Evolutionary conservation across 2,113 vertebrate species (phyloP).

Genomic region (Mobula birostris): DNA sequence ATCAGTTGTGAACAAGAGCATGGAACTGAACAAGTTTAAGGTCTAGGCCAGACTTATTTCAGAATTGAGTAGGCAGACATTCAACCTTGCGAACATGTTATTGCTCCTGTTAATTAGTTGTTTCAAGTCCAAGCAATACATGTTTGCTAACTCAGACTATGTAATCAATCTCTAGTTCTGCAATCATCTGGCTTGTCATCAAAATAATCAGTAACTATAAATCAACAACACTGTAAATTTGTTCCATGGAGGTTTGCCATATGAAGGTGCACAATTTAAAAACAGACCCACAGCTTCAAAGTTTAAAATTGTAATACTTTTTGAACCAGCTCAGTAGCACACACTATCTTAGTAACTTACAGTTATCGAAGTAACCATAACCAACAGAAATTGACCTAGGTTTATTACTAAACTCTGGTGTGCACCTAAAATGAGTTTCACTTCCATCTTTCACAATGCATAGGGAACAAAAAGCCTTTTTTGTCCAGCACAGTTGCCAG

Average conservation of each 20-base stretch:
- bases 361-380: not conserved
- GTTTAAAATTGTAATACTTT: not conserved
- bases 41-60: not conserved
- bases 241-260: not conserved
- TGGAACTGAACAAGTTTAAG: not conserved
- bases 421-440: not conserved
- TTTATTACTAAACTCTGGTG: not conserved
- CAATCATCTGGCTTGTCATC: not conserved
- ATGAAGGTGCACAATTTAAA: not conserved
- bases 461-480: not conserved
- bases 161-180: not conserved
- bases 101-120: constrained; percentile 22
- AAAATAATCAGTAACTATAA: constrained; percentile 7
- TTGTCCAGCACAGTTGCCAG: not conserved
- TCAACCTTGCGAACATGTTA: not conserved
- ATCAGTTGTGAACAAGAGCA: too few relatives aligned
- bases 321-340: not conserved
- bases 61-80: not conserved
- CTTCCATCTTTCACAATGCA: not conserved
- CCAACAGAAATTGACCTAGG: not conserved
- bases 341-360: too few relatives aligned
- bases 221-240: not conserved
- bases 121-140: not conserved
- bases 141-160: not conserved
- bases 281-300: not conserved